Evolutionary conservation across 2,888 invertebrate species (phyloP).

Genomic region (Barypeithes pellucidus): DNA sequence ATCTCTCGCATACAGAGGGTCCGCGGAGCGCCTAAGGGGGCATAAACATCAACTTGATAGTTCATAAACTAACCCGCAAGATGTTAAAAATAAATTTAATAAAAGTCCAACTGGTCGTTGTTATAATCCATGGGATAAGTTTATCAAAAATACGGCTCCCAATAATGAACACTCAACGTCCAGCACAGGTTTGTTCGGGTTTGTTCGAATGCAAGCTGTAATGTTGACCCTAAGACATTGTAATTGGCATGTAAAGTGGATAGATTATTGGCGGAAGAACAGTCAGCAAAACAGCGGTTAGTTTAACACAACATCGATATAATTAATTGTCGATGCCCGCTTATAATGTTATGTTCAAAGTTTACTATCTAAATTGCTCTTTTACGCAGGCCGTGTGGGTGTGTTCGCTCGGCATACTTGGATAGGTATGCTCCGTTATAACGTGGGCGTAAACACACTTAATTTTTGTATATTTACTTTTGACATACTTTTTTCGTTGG

Average conservation of each 20-base stretch:
- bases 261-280: slow-evolving; percentile 55
- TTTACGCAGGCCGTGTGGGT: slow-evolving; percentile 33
- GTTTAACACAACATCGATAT: slow-evolving; percentile 53
- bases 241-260: slow-evolving; percentile 57
- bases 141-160: too few species aligned
- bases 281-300: slow-evolving; percentile 32
- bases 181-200: too few species aligned
- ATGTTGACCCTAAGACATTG: slow-evolving; percentile 13
- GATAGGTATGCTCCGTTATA: slow-evolving; percentile 25
- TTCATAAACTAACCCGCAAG: too few species aligned
- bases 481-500: slow-evolving; percentile 18
- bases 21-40: too few species aligned
- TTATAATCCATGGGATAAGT: too few species aligned
- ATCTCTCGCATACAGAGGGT: too few species aligned
- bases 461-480: slow-evolving; percentile 16
- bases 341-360: slow-evolving; percentile 37
- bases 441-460: slow-evolving; percentile 35
- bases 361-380: slow-evolving; percentile 40
- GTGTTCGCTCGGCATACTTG: slow-evolving; percentile 24
- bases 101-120: too few species aligned
- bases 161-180: too few species aligned
- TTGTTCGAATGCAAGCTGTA: too few species aligned
- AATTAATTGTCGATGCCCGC: slow-evolving; percentile 50
- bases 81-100: too few species aligned
- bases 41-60: too few species aligned